phyloP scores from a whole-genome alignment of 2,797 vertebrate species.

The Menidia menidia region DNA sequence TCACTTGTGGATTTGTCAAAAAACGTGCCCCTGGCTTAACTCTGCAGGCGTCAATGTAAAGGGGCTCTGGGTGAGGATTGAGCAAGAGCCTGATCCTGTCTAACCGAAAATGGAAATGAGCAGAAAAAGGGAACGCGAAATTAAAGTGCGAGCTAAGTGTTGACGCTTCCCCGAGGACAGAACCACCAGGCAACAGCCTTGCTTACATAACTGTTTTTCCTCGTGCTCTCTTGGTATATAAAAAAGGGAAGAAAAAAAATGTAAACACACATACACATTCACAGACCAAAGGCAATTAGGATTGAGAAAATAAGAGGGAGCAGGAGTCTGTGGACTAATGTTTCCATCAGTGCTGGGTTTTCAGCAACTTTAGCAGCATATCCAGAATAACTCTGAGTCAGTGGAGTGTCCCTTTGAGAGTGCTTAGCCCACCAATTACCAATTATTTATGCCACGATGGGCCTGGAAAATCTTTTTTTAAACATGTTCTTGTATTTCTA shows the following conservation, averaged over 20 bases:
- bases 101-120: slow-evolving; percentile 71
- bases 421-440: slow-evolving; percentile 48
- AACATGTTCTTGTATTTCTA: too few species aligned
- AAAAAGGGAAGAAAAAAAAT: slow-evolving; percentile 29
- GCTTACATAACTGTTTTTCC: slow-evolving; percentile 76
- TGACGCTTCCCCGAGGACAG: slow-evolving; percentile 43
- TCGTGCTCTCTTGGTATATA: slow-evolving; percentile 52
- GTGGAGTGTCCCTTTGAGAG: slow-evolving; percentile 56
- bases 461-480: slow-evolving; percentile 39
- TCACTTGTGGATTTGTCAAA: slow-evolving; percentile 42
- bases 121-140: slow-evolving; percentile 65
- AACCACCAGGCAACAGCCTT: slow-evolving; percentile 57
- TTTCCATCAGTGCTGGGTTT: slow-evolving; percentile 67
- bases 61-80: slow-evolving; percentile 4
- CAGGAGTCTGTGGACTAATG: slow-evolving; percentile 49
- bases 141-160: slow-evolving; percentile 41
- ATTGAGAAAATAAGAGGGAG: slow-evolving; percentile 70
- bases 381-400: slow-evolving; percentile 75
- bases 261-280: slow-evolving; percentile 21
- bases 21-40: slow-evolving; percentile 30
- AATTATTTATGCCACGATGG: slow-evolving; percentile 60
- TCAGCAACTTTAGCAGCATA: slow-evolving; percentile 51
- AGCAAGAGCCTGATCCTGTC: slow-evolving; percentile 19
- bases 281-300: slow-evolving; percentile 67
- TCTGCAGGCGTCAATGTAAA: slow-evolving; percentile 37